Evolutionary conservation across 2,113 vertebrate genomes (phyloP).

Genomic region (Apaloderma vittatum): DNA sequence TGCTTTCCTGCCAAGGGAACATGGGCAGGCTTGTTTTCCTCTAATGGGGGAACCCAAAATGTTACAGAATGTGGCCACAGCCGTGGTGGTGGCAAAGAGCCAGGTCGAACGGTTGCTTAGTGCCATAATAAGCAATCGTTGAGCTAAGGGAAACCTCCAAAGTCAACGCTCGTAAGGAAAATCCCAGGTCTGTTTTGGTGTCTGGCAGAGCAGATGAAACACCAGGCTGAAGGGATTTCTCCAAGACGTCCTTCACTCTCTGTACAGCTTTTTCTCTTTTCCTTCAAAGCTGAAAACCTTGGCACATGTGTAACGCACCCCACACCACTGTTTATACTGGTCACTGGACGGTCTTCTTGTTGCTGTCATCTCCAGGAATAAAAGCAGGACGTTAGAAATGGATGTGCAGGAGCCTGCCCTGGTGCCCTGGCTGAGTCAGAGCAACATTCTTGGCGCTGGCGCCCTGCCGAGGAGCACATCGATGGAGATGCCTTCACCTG

Average conservation of each 20-base stretch:
- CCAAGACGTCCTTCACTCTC: neutral
- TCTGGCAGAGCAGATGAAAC: neutral
- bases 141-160: conserved; percentile 1
- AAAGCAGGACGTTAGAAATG: accelerated
- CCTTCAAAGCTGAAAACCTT: neutral
- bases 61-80: neutral
- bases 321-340: accelerated
- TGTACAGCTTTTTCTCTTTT: neutral
- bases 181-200: neutral
- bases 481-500: neutral
- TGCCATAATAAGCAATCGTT: neutral
- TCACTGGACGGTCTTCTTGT: accelerated
- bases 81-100: neutral
- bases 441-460: accelerated
- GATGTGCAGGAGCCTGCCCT: neutral
- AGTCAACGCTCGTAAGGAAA: neutral
- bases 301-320: accelerated
- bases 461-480: accelerated
- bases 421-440: neutral
- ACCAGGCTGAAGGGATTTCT: conserved; percentile 1
- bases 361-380: neutral
- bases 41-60: neutral
- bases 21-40: neutral
- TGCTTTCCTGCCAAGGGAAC: conserved; percentile 26
- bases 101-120: neutral